phyloP scores from a whole-genome alignment of 1,140 invertebrate genomes.

The Olivierus martensii region DNA sequence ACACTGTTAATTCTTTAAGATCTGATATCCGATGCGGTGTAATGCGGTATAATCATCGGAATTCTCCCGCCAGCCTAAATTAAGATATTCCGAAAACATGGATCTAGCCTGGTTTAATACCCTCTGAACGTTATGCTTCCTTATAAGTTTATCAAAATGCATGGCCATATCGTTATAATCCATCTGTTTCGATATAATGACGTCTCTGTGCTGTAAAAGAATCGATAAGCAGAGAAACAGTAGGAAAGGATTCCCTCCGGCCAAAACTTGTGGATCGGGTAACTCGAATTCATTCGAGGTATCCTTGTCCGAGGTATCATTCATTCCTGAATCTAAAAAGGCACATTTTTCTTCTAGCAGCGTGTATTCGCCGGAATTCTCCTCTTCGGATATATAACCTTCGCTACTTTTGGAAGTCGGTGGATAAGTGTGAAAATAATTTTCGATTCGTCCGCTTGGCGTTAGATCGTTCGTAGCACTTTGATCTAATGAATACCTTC shows the following conservation, averaged over 20 bases:
- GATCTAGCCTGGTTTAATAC: conserved; percentile 71
- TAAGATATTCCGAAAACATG: conserved; percentile 16
- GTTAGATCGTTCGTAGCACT: background rate
- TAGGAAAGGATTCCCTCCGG: conserved; percentile 86
- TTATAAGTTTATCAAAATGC: conserved; percentile 93
- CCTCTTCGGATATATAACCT: conserved; percentile 8
- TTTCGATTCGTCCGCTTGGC: conserved; percentile 4
- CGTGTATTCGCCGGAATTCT: background rate
- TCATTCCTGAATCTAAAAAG: background rate
- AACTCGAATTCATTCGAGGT: conserved; percentile 34
- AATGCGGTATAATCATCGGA: no score
- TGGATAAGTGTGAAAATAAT: conserved; percentile 4
- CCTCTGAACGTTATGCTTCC: conserved; percentile 78
- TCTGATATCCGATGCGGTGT: no score
- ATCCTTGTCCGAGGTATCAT: conserved; percentile 1
- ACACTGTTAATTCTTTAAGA: no score
- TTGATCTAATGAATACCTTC: background rate
- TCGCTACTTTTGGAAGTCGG: conserved; percentile 1
- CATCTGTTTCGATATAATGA: conserved; percentile 72
- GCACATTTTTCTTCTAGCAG: background rate
- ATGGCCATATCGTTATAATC: conserved; percentile 95
- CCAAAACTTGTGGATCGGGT: conserved; percentile 72
- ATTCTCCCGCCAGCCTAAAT: conserved; percentile 3
- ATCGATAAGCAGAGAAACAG: conserved; percentile 90
- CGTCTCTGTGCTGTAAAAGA: conserved; percentile 76